phyloP scores from a whole-genome alignment of 35 echinoderm and acorn worm genomes.

The Diadema setosum region DNA sequence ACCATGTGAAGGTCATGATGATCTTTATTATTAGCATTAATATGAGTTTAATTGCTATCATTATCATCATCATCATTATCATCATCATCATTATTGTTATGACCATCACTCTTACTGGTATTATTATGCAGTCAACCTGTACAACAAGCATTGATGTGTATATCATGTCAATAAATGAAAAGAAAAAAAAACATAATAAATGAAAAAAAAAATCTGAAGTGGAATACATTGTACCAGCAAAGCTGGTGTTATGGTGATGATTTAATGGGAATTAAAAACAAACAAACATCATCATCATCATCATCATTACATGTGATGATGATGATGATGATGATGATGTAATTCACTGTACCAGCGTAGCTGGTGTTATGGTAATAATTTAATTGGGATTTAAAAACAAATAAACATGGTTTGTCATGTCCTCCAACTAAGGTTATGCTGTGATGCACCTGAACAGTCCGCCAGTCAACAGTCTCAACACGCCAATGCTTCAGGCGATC shows the following conservation, averaged over 20 bases:
- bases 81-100: too few relatives aligned
- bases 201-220: too few relatives aligned
- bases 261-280: not conserved
- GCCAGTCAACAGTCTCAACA: constrained; percentile 67
- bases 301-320: not conserved
- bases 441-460: constrained; percentile 31
- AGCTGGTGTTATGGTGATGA: not conserved
- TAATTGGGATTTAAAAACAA: not conserved
- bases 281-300: not conserved
- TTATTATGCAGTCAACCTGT: too few relatives aligned
- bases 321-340: not conserved
- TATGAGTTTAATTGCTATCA: too few relatives aligned
- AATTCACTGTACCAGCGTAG: not conserved
- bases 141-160: too few relatives aligned
- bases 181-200: too few relatives aligned
- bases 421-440: constrained; percentile 16
- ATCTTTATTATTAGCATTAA: too few relatives aligned
- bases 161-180: too few relatives aligned
- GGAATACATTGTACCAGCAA: too few relatives aligned
- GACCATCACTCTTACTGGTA: too few relatives aligned
- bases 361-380: not conserved
- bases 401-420: not conserved
- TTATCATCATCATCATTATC: too few relatives aligned
- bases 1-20: too few relatives aligned
- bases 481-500: constrained; percentile 46